Evolutionary conservation across 2,888 invertebrate species (phyloP), one percentile per base, ranked within the genome.

Genomic region (Phortica okadai): DNA sequence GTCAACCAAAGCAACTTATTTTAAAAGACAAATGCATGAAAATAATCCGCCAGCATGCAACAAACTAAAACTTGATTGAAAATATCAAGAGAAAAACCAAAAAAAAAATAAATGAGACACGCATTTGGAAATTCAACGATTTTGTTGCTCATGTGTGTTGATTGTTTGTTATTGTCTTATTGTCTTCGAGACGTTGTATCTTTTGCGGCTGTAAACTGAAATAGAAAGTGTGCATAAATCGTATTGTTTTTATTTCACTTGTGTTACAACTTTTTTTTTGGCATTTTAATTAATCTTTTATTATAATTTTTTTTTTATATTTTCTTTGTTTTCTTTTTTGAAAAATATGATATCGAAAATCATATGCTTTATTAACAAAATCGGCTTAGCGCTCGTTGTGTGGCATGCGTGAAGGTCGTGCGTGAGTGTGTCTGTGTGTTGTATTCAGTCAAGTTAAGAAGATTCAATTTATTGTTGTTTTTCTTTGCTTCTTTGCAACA

Each of bases 221-320:
- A 69, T 69, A 69, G 69, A 69, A 69, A 69, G 69, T 69, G 69
- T 69, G 50, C 69, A 69, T 69, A 45, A 69, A 69, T 69, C 45
- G 69, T 45, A 21, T 69, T 69, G 69, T 69, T 45, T 69, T 69
- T 25, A 69, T 69, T 69, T 21, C 14, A 69, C 45, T 69, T 8
- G 64, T 33, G 33, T 64, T 64, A 64, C 64, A 64, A 69, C 21
- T 69, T 33, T 33, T 33, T 16, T 69, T 69, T 69, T 69, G 69
- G 69, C n/a, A 69, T 69, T 69, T 69, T 69, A 69, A 69, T 69
- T 69, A 69, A 45, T 44, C 45, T 62, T 62, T 14, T 50, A 50
- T 11, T 11, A 50, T 11, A 50, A 50, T 50, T 50, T 50, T 14
- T 14, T 50, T 50, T 50, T 6, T 50, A 50, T 50, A 5, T 50